phyloP scores from a whole-genome alignment of 1,140 invertebrate genomes.

The Camponotus pennsylvanicus region DNA sequence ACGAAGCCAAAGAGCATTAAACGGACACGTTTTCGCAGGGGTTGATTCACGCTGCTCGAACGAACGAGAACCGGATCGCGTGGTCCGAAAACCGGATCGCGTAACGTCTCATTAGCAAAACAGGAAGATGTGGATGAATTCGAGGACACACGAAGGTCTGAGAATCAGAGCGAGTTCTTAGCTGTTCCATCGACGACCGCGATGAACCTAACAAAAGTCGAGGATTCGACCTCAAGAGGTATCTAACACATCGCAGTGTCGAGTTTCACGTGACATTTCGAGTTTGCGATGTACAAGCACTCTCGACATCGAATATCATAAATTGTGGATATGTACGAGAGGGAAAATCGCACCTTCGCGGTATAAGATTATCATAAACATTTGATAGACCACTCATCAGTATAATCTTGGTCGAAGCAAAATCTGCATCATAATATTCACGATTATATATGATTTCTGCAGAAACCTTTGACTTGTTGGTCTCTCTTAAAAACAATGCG shows the following conservation, averaged over 20 bases:
- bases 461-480: background rate
- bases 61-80: slow-evolving; percentile 45
- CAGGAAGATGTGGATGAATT: slow-evolving; percentile 41
- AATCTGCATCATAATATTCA: background rate
- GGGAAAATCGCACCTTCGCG: slow-evolving; percentile 9
- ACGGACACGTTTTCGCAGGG: slow-evolving; percentile 38
- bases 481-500: background rate
- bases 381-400: slow-evolving; percentile 11
- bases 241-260: slow-evolving; percentile 17
- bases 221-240: slow-evolving; percentile 28
- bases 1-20: slow-evolving; percentile 38
- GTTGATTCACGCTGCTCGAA: slow-evolving; percentile 36
- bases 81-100: slow-evolving; percentile 49
- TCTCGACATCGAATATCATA: background rate
- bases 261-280: slow-evolving; percentile 40
- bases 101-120: slow-evolving; percentile 33
- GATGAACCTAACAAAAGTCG: slow-evolving; percentile 21
- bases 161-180: slow-evolving; percentile 37
- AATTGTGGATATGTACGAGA: background rate
- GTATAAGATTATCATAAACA: slow-evolving; percentile 26
- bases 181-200: slow-evolving; percentile 23
- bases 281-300: slow-evolving; percentile 20
- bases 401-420: background rate
- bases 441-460: background rate
- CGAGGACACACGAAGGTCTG: slow-evolving; percentile 53